Conservation (phyloP, 2,888 invertebrate genomes). For the Chalcosyrphus nemorum region DNA sequence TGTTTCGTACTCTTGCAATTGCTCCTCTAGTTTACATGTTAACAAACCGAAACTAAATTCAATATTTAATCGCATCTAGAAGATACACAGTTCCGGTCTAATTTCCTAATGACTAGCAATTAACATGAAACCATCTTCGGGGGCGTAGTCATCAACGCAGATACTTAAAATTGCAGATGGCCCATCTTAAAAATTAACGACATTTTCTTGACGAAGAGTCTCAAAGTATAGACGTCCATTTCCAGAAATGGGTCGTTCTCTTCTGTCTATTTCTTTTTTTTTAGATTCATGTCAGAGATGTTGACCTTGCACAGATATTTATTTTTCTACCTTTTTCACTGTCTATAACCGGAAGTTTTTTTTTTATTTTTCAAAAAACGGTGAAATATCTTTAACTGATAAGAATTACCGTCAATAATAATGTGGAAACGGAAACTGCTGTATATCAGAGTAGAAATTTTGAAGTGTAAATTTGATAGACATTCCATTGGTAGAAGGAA, state of each 20-base stretch:
- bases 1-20: conserved; percentile 2
- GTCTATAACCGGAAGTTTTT: neutral
- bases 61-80: conserved; percentile 35
- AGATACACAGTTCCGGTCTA: conserved; percentile 14
- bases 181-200: conserved; percentile 34
- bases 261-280: neutral
- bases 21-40: neutral
- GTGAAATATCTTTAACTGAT: neutral
- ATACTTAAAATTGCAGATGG: conserved; percentile 23
- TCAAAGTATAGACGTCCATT: conserved; percentile 1
- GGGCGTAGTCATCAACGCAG: conserved; percentile 7
- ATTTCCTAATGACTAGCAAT: conserved; percentile 38
- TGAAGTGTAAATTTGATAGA: conserved; percentile 59
- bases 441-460: conserved; percentile 48
- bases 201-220: conserved; percentile 17
- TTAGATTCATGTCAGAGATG: neutral
- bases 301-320: conserved; percentile 14
- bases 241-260: neutral
- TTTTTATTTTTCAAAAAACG: neutral
- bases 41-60: conserved; percentile 2
- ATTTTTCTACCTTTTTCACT: conserved; percentile 19
- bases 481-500: conserved; percentile 28
- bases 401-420: neutral
- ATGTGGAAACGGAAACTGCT: conserved; percentile 44
- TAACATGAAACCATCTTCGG: conserved; percentile 37